Evolutionary conservation across 2,888 invertebrate species (phyloP), one percentile per base, ranked within the genome.

Genomic region (Cosmia pyralina): DNA sequence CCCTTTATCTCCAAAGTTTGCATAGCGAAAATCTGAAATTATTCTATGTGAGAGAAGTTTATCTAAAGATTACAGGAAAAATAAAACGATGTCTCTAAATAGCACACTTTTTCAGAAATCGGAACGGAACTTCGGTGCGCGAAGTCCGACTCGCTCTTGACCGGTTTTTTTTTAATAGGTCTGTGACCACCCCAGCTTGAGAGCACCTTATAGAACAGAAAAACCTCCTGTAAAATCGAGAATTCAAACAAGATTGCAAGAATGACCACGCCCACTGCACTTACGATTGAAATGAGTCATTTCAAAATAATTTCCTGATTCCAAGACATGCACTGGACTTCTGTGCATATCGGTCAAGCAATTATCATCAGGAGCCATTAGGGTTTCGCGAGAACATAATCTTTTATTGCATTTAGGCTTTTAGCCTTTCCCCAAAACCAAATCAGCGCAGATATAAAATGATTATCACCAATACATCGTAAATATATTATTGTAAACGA

Each of bases 401-500:
- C 7, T 62, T 65, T 66, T 82, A 79, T 59, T 82, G 15, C 74
- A 0, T 41, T 13, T 17, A 58, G 63, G 19, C 41, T 58, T 68
- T 75, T 70, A 72, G 62, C 44, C 11, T 69, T 72, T 62, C 60
- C 28, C 22, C 22, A 13, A 4, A n/a, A 69, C 58, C 41, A 62
- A 79, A 77, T 71, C 79, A 76, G 52, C 75, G 34, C 55, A 50
- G 22, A 72, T 77, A 85, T 79, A 76, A 81, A 83, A 77, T 79
- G 15, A 83, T 77, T 81, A 83, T 72, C 77, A 72, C 75, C 64
- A 38, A 72, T 78, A 69, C 52, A 75, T 75, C 81, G 74, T 83
- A 79, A 85, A 84, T 76, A 86, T 77, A 76, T 77, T 77, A 73
- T 73, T 73, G 64, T 79, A 72, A 79, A 79, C 83, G 63, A 85